Evolutionary conservation across 2,113 vertebrate genomes (phyloP), one percentile per base, ranked within the genome.

Genomic region (Neopipo cinnamomea): DNA sequence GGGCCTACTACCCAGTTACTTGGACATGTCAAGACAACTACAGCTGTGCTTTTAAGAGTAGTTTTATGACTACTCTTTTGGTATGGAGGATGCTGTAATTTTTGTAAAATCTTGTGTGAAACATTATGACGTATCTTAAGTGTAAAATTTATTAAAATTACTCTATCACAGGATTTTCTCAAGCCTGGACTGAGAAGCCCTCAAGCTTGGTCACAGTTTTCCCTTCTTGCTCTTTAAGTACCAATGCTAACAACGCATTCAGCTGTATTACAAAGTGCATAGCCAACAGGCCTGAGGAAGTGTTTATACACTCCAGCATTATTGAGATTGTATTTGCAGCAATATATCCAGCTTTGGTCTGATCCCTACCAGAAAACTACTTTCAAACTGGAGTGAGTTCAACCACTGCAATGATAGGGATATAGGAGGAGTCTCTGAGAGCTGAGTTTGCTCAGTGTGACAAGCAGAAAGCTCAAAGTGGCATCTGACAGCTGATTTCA

Each of bases 341-440:
- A 33, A 25, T 4, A 13, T 17, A 18, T 80, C 37, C 52, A 58
- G 27, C n/a, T 86, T 70, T 33, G 82, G n/a, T 18, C 31, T 75
- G 16, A 72, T 63, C 24, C 4, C 39, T 75, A 31, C 31, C 56
- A 41, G 50, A 31, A 90, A 44, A 39, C 11, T 63, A 11, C 27
- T 33, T 50, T 65, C 31, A 35, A 50, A 42, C 50, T 25, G 22
- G 25, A 84, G 46, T 52, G 14, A 84, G 25, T 61, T 21, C 41
- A 67, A 22, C 14, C 17, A 37, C 30, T 0, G 0, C 18, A 50
- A 4, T 35, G 39, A 23, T 20, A 0, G 1, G 30, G 50, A 47
- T 2, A 3, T 9, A 15, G 19, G 14, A 71, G 13, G 53, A 68
- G 27, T 15, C 14, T 59, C 33, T 8, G 30, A 62, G 52, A 80